Percentiles rank a stretch among this genome's conserved stretches.
Conservation (phyloP, 2,888 invertebrate species). For the Galerucella pusilla region DNA sequence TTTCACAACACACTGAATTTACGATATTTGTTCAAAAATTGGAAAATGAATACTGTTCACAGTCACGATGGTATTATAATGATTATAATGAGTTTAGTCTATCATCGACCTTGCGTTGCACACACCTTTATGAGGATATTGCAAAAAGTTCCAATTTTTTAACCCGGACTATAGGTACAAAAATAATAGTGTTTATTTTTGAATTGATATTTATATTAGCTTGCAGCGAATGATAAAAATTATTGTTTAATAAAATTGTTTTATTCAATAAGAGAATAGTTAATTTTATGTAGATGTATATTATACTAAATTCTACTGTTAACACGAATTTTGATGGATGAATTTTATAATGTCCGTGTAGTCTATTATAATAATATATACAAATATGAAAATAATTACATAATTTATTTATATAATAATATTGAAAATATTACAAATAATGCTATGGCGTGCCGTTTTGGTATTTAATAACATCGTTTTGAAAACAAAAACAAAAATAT, state of each 20-base stretch:
- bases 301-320: too few species aligned
- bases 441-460: too few species aligned
- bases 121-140: slow-evolving; percentile 27
- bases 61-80: slow-evolving; percentile 28
- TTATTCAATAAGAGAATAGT: not conserved
- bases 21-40: slow-evolving; percentile 25
- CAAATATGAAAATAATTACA: too few species aligned
- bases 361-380: too few species aligned
- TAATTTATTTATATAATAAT: too few species aligned
- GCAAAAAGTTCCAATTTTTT: slow-evolving; percentile 32
- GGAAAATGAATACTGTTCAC: slow-evolving; percentile 20
- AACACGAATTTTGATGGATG: too few species aligned
- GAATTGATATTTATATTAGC: not conserved
- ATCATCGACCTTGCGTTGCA: slow-evolving; percentile 25
- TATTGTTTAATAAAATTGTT: not conserved
- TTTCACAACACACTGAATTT: slow-evolving; percentile 12
- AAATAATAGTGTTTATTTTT: not conserved
- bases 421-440: too few species aligned
- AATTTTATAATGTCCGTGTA: too few species aligned
- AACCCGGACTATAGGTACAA: not conserved
- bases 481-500: too few species aligned
- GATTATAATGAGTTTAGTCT: slow-evolving; percentile 19
- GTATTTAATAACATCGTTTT: too few species aligned
- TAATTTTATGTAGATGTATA: not conserved
- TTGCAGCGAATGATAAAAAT: not conserved